A percentile compares a stretch with the other conserved stretches of the same genome.
Conservation (phyloP, 2,888 invertebrate species). For the Malachius bipustulatus region DNA sequence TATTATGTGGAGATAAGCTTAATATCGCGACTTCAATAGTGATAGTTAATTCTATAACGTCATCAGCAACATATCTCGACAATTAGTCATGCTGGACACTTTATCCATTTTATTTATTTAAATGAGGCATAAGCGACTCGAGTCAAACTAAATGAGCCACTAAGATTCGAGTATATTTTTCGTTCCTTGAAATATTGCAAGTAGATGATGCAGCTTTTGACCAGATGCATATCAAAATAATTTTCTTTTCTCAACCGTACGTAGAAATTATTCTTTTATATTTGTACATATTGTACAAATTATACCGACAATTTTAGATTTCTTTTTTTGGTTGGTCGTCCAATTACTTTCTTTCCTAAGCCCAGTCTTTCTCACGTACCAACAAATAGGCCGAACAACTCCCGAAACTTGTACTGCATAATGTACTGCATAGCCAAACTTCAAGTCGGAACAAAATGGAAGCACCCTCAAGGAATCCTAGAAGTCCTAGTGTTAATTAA, state of each 20-base stretch:
- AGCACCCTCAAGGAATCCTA: too few species aligned
- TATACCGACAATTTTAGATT: constrained; percentile 13
- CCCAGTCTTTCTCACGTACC: too few species aligned
- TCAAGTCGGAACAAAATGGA: too few species aligned
- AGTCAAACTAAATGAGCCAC: background rate
- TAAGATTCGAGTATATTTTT: too few species aligned
- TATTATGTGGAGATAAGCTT: constrained; percentile 11
- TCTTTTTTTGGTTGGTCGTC: too few species aligned
- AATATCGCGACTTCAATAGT: constrained; percentile 8
- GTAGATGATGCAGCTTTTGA: constrained; percentile 12
- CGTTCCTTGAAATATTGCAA: constrained; percentile 13
- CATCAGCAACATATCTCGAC: constrained; percentile 5
- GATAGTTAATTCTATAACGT: constrained; percentile 4
- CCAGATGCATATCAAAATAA: constrained; percentile 12
- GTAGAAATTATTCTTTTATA: constrained; percentile 9
- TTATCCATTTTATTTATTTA: constrained; percentile 10
- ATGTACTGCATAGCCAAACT: too few species aligned
- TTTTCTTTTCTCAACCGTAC: constrained; percentile 11
- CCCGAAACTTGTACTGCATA: too few species aligned
- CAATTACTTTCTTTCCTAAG: too few species aligned
- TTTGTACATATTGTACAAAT: constrained; percentile 8
- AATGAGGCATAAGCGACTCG: constrained; percentile 7
- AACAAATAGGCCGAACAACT: too few species aligned
- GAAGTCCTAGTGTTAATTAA: too few species aligned
- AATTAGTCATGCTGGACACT: constrained; percentile 2